Evolutionary conservation across 2,113 vertebrate species (phyloP).

Genomic region (Ardeotis arabs): DNA sequence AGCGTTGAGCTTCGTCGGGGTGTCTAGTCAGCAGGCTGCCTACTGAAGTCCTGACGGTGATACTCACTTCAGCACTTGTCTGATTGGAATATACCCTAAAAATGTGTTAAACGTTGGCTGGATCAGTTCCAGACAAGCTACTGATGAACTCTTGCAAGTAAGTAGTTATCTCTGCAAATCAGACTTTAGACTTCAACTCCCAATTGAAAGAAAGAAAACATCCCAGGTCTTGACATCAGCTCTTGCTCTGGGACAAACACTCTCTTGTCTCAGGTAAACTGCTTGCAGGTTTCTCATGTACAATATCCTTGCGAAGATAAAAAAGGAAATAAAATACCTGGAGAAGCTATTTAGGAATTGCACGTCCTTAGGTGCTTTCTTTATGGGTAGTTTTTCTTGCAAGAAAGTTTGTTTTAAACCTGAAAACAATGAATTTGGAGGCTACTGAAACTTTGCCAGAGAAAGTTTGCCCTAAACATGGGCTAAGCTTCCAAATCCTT

Average conservation of each 20-base stretch:
- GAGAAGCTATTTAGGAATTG: not conserved
- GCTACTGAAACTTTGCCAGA: not conserved
- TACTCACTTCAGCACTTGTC: not conserved
- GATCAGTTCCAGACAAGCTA: not conserved
- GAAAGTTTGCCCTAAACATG: not conserved
- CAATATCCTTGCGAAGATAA: not conserved
- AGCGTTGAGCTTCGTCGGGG: not conserved
- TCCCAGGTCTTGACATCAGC: not conserved
- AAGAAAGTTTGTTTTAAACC: not conserved
- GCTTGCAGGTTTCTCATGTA: not conserved
- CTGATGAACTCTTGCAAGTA: not conserved
- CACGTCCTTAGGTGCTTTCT: not conserved
- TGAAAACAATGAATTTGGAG: not conserved
- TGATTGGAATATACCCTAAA: not conserved
- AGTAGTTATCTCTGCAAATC: not conserved
- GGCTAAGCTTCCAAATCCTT: not conserved
- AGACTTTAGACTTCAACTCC: not conserved
- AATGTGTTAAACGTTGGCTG: not conserved
- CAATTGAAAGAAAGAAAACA: not conserved
- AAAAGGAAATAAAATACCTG: not conserved
- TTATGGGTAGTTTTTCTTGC: not conserved
- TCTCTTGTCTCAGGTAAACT: not conserved
- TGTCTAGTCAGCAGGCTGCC: not conserved
- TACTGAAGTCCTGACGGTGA: not conserved
- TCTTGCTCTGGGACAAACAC: not conserved